phyloP scores from a whole-genome alignment of 2,888 invertebrate genomes.

The Heterodera filipjevi region DNA sequence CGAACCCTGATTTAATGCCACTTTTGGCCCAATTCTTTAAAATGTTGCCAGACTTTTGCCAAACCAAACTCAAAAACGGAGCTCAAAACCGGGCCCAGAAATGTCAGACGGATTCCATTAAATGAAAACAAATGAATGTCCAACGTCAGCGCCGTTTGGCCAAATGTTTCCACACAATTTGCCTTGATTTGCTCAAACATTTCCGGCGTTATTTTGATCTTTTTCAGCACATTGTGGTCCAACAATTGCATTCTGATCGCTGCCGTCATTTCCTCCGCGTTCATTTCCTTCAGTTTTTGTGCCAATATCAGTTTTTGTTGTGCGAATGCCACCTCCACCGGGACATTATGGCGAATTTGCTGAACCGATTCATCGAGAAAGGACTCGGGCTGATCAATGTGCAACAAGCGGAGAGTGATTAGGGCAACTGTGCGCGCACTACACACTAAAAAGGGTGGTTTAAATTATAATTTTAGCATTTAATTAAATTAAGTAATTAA shows the following conservation, averaged over 20 bases:
- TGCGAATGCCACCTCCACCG: too few species aligned
- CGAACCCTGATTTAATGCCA: too few species aligned
- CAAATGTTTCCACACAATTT: not conserved
- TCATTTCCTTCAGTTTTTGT: not conserved
- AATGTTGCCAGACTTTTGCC: too few species aligned
- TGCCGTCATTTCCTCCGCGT: not conserved
- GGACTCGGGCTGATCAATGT: not conserved
- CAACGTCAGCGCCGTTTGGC: not conserved
- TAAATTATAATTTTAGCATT: too few species aligned
- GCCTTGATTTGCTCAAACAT: not conserved
- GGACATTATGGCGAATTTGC: too few species aligned
- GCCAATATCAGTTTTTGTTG: not conserved
- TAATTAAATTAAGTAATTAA: too few species aligned
- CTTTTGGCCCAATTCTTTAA: too few species aligned
- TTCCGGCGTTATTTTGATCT: not conserved
- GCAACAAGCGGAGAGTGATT: not conserved
- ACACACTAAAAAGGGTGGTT: not conserved
- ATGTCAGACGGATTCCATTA: too few species aligned
- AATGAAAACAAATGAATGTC: too few species aligned
- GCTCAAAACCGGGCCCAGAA: too few species aligned
- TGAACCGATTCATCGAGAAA: not conserved
- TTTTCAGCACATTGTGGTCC: not conserved
- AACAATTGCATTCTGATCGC: not conserved
- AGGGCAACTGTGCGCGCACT: not conserved
- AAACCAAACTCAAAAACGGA: too few species aligned